A percentile compares a stretch with the other conserved stretches of the same genome.
Conservation (phyloP, 1,140 invertebrate genomes). For the Halotydeus destructor region DNA sequence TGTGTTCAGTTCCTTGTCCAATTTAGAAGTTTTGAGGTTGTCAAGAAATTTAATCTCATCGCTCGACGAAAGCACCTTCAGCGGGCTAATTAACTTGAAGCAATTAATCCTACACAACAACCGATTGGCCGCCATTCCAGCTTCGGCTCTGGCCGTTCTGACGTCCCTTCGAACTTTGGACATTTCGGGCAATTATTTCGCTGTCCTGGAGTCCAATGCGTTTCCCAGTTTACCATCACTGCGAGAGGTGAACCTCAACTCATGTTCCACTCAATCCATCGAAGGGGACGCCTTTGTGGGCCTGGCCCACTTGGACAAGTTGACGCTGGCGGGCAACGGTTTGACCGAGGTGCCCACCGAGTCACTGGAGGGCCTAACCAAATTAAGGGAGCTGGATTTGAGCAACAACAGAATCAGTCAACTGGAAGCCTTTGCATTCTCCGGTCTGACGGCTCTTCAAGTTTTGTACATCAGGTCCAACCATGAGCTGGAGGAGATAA, state of each 20-base stretch:
- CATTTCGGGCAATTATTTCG: conserved; percentile 57
- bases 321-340: conserved; percentile 56
- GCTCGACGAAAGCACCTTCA: conserved; percentile 53
- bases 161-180: conserved; percentile 37
- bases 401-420: conserved; percentile 16
- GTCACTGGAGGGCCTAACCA: conserved; percentile 38
- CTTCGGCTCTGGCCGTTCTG: conserved; percentile 41
- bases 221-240: conserved; percentile 23
- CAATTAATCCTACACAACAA: conserved; percentile 67
- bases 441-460: conserved; percentile 14
- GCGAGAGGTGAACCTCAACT: not conserved
- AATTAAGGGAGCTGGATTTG: conserved; percentile 17
- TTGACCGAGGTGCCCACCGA: conserved; percentile 47
- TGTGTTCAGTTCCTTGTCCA: conserved; percentile 46
- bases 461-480: conserved; percentile 20
- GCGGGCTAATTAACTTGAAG: conserved; percentile 45
- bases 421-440: conserved; percentile 14
- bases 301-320: conserved; percentile 40
- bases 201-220: conserved; percentile 29
- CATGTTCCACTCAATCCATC: not conserved
- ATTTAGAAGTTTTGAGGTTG: conserved; percentile 61
- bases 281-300: conserved; percentile 21
- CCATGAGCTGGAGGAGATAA: conserved; percentile 20
- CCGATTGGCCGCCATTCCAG: conserved; percentile 37
- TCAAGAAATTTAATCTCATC: conserved; percentile 60